Percentiles rank a stretch among this genome's conserved stretches.
Conservation (phyloP, 2,797 vertebrate species). For the Telmatherina bonti region DNA sequence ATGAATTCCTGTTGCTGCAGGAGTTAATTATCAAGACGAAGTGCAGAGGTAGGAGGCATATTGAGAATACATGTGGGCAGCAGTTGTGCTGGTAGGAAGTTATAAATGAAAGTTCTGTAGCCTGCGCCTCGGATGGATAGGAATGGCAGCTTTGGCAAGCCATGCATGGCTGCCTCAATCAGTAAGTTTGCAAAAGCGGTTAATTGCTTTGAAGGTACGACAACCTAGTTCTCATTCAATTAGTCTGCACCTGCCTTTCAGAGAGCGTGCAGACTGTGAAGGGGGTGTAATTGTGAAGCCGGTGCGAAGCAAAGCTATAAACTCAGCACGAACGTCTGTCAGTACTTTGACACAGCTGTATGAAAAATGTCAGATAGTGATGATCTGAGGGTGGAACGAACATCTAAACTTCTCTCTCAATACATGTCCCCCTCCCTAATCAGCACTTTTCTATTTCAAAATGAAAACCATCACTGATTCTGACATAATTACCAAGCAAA, state of each 20-base stretch:
- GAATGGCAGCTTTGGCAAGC: slow-evolving; percentile 47
- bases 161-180: slow-evolving; percentile 77
- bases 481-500: not conserved
- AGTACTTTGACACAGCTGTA: slow-evolving; percentile 16
- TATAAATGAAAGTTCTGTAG: slow-evolving; percentile 48
- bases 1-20: not conserved
- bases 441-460: slow-evolving; percentile 2
- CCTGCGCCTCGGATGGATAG: slow-evolving; percentile 33
- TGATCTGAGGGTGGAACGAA: not conserved
- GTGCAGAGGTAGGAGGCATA: slow-evolving; percentile 3
- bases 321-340: not conserved
- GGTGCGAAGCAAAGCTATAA: slow-evolving; percentile 10
- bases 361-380: slow-evolving; percentile 2
- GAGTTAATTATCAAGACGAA: slow-evolving; percentile 13
- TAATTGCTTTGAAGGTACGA: slow-evolving; percentile 80
- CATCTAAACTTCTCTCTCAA: not conserved
- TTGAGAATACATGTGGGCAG: slow-evolving; percentile 5
- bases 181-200: slow-evolving; percentile 70
- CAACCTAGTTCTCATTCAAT: slow-evolving; percentile 73
- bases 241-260: slow-evolving; percentile 74
- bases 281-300: not conserved
- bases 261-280: slow-evolving; percentile 27
- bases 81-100: slow-evolving; percentile 3
- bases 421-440: not conserved
- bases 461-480: not conserved